phyloP scores from a whole-genome alignment of 2,113 vertebrate species.

The Callopanchax toddi region DNA sequence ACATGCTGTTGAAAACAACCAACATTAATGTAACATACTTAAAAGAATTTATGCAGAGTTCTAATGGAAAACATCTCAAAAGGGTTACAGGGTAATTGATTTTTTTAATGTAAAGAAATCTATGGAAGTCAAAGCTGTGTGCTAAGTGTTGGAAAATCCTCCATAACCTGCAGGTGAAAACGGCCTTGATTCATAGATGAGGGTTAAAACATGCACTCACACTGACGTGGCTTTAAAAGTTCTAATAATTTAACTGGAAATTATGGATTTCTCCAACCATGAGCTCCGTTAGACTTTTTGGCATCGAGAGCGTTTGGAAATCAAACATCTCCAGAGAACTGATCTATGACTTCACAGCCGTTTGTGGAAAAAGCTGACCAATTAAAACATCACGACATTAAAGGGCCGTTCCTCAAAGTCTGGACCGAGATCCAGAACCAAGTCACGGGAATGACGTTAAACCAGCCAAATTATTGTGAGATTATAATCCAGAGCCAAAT shows the following conservation, averaged over 20 bases:
- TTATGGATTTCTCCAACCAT: background rate
- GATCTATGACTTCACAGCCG: conserved; percentile 9
- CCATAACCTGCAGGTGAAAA: background rate
- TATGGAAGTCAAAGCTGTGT: conserved; percentile 1
- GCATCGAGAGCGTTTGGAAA: background rate
- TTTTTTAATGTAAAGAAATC: conserved; percentile 22
- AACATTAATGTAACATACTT: conserved; percentile 11
- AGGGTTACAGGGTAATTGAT: conserved; percentile 27
- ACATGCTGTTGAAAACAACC: no score
- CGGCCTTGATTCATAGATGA: background rate
- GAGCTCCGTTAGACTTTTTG: conserved; percentile 2
- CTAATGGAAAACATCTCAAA: conserved; percentile 15
- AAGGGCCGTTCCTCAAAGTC: conserved; percentile 29
- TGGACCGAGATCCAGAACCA: conserved; percentile 24
- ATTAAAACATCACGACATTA: conserved; percentile 38
- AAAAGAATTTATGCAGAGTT: conserved; percentile 1
- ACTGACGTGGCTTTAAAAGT: background rate
- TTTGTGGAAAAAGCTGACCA: conserved; percentile 17
- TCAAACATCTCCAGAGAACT: background rate
- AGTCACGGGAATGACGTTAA: conserved; percentile 50
- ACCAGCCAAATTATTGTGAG: conserved; percentile 46
- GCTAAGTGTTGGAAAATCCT: conserved; percentile 6
- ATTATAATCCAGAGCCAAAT: conserved; percentile 39
- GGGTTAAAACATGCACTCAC: background rate
- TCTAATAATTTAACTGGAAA: background rate